Percentiles rank a stretch among this genome's conserved stretches.
Evolutionary conservation across 2,888 invertebrate genomes (phyloP).

Genomic region (Ophonus ardosiacus): DNA sequence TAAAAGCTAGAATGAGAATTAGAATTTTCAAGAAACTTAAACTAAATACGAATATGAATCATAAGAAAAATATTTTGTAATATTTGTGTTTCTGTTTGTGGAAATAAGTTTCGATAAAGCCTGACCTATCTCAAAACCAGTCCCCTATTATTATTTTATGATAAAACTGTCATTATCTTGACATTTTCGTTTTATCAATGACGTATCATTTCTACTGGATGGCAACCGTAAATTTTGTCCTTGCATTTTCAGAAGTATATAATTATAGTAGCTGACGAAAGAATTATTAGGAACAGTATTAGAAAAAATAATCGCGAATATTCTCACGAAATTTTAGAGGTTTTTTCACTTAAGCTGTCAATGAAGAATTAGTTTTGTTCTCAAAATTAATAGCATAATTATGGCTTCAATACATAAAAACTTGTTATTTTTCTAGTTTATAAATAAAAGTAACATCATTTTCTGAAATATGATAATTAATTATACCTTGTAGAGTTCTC

Average conservation of each 20-base stretch:
- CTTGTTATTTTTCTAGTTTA: background rate
- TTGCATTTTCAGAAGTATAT: constrained; percentile 23
- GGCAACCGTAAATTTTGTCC: constrained; percentile 12
- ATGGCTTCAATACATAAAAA: background rate
- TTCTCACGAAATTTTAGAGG: background rate
- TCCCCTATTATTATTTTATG: background rate
- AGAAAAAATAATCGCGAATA: background rate
- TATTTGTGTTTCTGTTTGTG: background rate
- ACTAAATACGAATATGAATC: background rate
- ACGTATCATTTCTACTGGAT: background rate
- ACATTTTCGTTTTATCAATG: constrained; percentile 38
- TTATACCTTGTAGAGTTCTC: background rate
- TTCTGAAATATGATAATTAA: background rate
- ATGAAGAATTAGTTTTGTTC: background rate
- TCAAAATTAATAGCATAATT: background rate
- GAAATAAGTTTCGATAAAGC: background rate
- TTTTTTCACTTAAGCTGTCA: background rate
- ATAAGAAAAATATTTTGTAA: background rate
- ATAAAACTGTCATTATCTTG: constrained; percentile 43
- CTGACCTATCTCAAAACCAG: constrained; percentile 38
- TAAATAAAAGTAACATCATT: background rate
- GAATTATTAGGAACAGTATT: background rate
- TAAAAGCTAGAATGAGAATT: too few relatives aligned
- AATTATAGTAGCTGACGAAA: constrained; percentile 22
- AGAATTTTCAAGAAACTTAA: too few relatives aligned